Conservation (phyloP, 2,888 invertebrate species). For the Eupithecia pulchellata region DNA sequence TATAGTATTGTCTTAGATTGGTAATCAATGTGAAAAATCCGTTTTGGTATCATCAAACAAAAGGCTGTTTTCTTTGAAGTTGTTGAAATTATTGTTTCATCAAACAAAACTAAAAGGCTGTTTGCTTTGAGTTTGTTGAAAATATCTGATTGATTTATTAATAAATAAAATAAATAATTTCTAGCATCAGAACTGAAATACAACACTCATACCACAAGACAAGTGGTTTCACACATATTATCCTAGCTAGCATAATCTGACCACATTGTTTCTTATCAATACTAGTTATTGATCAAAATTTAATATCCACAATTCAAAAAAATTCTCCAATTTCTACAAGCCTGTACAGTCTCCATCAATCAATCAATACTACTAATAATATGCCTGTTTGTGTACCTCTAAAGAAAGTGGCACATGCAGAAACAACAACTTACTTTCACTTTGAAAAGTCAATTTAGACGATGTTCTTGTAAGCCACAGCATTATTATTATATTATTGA, state of each 20-base stretch:
- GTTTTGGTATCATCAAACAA: neutral
- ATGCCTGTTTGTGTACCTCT: neutral
- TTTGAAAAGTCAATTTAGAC: neutral
- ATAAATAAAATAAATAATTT: neutral
- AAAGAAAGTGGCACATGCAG: conserved; percentile 1
- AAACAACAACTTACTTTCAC: conserved; percentile 1
- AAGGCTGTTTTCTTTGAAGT: neutral
- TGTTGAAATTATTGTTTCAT: neutral
- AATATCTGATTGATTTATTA: neutral
- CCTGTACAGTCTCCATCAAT: neutral
- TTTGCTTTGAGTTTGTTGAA: neutral
- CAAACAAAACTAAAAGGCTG: too few species aligned
- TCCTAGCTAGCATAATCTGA: neutral
- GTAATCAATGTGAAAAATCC: neutral
- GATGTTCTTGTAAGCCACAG: neutral
- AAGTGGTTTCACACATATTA: conserved; percentile 14
- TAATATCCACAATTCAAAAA: neutral
- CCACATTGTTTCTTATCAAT: neutral
- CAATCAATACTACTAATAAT: neutral
- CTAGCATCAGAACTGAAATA: neutral
- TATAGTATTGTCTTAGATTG: neutral
- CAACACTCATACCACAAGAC: conserved; percentile 11
- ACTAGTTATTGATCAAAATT: neutral
- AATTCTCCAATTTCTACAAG: neutral
- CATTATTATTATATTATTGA: too few species aligned